Conservation (phyloP, 1,140 invertebrate genomes). For the Nebria ingens region DNA sequence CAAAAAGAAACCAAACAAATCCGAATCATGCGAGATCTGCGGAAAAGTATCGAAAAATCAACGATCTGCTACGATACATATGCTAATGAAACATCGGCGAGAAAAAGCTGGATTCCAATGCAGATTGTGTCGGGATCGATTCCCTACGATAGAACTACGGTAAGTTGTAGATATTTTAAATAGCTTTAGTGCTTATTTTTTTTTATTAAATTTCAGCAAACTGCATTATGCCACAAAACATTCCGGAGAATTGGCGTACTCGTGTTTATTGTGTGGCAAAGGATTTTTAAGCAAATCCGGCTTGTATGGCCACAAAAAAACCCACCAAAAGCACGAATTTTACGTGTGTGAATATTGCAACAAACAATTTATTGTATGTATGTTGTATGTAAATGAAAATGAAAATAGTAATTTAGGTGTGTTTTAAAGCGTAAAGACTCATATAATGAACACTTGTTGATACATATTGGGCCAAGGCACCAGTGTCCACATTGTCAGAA, state of each 20-base stretch:
- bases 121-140: conserved; percentile 21
- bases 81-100: conserved; percentile 20
- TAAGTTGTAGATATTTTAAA: conserved; percentile 11
- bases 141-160: conserved; percentile 23
- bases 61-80: conserved; percentile 19
- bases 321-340: conserved; percentile 17
- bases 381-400: background rate
- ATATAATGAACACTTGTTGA: conserved; percentile 26
- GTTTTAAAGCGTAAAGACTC: conserved; percentile 22
- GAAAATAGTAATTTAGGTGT: background rate
- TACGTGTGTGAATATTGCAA: background rate
- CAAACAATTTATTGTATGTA: background rate
- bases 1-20: background rate
- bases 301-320: conserved; percentile 25
- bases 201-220: conserved; percentile 15
- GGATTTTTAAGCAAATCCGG: conserved; percentile 26
- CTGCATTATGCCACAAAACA: conserved; percentile 22
- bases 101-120: conserved; percentile 22
- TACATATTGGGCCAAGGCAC: conserved; percentile 27
- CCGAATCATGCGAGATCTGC: conserved; percentile 18
- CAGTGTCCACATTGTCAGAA: conserved; percentile 29
- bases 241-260: conserved; percentile 21
- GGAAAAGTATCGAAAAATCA: conserved; percentile 20
- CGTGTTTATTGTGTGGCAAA: conserved; percentile 23
- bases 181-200: too few species aligned